Base-by-base conservation (phyloP, 2,797 vertebrate genomes). In the Argentina silus region DNA sequence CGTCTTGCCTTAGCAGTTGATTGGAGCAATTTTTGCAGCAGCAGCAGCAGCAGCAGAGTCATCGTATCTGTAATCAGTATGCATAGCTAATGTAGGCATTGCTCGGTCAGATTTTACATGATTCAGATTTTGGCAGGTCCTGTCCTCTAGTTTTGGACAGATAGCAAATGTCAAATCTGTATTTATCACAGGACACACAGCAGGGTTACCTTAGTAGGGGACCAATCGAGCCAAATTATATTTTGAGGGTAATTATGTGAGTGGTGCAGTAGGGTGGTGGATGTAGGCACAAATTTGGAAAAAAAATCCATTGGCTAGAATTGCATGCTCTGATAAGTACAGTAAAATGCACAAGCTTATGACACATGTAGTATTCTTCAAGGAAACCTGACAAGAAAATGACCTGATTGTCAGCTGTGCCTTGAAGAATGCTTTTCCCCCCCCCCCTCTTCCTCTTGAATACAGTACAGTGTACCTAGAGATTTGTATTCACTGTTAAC, bases 311-410 rank as follows among this genome's bases (percentile, higher is more conserved):
- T 92, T 93, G 87, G 90, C 88, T 84, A 81, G 81, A 82, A 87
- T 86, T 93, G 89, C 90, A 94, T 95, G 94, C 90, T 92, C 91
- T 92, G 89, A 93, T 91, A 92, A 92, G 92, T 91, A 93, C 91
- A 87, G 88, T 53, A 88, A 86, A 92, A 87, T 89, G 86, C 86
- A 89, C 85, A 88, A 86, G 83, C 87, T 76, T 85, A 89, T 90
- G 87, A 91, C 87, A 89, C 88, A 82, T 88, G 83, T 83, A 91
- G 92, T 90, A 92, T 95, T 94, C 93, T 95, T 95, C 93, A 94
- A 95, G 93, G 93, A 93, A 90, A 92, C 81, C 90, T 88, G 88
- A 90, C 88, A 86, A 84, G 83, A 88, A 85, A 85, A 89, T 88
- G 79, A 89, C 74, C 82, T 84, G 79, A 90, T 85, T 88, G 90